Percentiles rank a stretch among this genome's conserved stretches.
Evolutionary conservation across 2,113 vertebrate species (phyloP).

Genomic region (Felis catus): DNA sequence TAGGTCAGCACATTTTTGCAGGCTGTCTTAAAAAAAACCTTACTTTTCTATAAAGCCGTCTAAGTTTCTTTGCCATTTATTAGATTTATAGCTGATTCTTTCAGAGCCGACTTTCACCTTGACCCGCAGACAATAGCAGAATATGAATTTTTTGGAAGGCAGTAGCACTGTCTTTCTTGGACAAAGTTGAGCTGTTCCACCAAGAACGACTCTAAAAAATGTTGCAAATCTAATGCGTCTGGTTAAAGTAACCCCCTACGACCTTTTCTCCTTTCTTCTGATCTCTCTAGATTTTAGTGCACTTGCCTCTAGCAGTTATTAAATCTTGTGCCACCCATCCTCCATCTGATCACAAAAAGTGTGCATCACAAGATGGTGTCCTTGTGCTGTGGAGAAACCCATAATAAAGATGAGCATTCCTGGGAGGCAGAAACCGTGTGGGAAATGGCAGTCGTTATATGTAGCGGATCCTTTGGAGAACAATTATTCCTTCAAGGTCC

Average conservation of each 20-base stretch:
- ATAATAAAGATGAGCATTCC: neutral
- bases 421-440: neutral
- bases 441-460: neutral
- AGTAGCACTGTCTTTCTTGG: neutral
- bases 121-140: conserved; percentile 12
- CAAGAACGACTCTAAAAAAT: neutral
- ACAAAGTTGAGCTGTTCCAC: neutral
- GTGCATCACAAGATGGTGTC: neutral
- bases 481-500: neutral
- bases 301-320: neutral
- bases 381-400: neutral
- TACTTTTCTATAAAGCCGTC: conserved; percentile 26
- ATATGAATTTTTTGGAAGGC: neutral
- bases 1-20: conserved; percentile 47
- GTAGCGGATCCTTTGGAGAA: neutral
- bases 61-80: conserved; percentile 42
- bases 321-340: neutral
- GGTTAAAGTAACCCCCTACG: neutral
- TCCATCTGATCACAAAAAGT: conserved; percentile 16
- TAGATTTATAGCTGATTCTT: conserved; percentile 60
- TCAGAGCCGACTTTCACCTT: conserved; percentile 42
- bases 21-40: conserved; percentile 1
- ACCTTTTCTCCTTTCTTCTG: neutral
- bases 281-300: neutral
- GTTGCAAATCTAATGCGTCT: neutral